Evolutionary conservation across 1,140 invertebrate species (phyloP).

Genomic region (Hypothenemus hampei): DNA sequence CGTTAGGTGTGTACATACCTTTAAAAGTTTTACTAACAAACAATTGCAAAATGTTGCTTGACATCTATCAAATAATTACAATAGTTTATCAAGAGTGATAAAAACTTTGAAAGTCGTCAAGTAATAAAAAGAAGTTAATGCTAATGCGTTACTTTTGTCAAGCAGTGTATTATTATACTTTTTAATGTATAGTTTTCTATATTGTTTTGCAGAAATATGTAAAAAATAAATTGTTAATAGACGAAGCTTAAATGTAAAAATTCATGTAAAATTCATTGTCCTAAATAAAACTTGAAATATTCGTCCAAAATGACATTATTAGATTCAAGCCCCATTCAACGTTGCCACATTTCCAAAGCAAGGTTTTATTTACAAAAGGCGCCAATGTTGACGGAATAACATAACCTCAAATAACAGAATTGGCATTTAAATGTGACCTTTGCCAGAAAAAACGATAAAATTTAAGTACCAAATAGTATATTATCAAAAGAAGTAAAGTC

Average conservation of each 20-base stretch:
- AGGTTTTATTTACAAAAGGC: too few relatives aligned
- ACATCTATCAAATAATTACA: neutral
- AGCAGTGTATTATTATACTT: conserved; percentile 26
- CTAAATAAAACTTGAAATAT: conserved; percentile 35
- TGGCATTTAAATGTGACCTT: too few relatives aligned
- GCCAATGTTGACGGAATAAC: too few relatives aligned
- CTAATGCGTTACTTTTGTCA: too few relatives aligned
- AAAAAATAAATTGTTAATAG: conserved; percentile 47
- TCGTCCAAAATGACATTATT: conserved; percentile 38
- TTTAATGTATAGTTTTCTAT: conserved; percentile 44
- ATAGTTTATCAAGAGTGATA: neutral
- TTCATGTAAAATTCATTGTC: conserved; percentile 40
- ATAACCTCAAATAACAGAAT: too few relatives aligned
- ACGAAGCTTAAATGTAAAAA: conserved; percentile 44
- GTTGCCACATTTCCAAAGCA: too few relatives aligned
- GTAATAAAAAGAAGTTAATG: conserved; percentile 22
- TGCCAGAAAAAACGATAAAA: neutral
- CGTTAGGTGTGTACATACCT: too few relatives aligned
- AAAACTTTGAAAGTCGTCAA: conserved; percentile 20
- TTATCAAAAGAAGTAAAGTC: conserved; percentile 13
- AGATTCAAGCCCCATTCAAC: too few relatives aligned
- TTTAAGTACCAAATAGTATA: too few relatives aligned
- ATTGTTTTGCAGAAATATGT: conserved; percentile 40
- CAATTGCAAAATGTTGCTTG: neutral
- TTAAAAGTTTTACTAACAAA: neutral